Base-by-base conservation (phyloP, 2,888 invertebrate species). In the Actias luna region DNA sequence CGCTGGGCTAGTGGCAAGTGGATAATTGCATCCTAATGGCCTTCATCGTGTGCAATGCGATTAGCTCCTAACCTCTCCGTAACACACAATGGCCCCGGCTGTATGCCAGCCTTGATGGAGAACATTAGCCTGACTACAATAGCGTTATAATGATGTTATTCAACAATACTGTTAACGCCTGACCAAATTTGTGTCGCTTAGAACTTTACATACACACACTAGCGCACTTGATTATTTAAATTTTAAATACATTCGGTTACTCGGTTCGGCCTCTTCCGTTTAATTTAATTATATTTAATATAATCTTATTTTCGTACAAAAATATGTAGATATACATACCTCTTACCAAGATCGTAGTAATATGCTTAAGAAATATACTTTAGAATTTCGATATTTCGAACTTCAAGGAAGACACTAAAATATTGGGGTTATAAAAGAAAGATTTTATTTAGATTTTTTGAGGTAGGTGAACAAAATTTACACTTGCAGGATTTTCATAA, bases 1-100 rank as follows among this genome's bases (percentile, higher is more conserved):
- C 64, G 66, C 65, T 66, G 70, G 63, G 62, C 35, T 66, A 65
- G 72, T 68, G 70, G 66, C 71, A 69, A 75, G 69, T 73, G 72
- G 70, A 70, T 77, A 77, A 77, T 77, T 74, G 71, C 70, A 68
- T 67, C 71, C 60, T 75, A 73, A 75, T 72, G 65, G 70, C 67
- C 67, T 66, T 68, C 67, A 66, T 68, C 69, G 68, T 58, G 67
- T 66, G 55, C 74, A 74, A 79, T 74, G 68, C 69, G 74, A 79
- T 81, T 81, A 81, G 69, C 72, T 64, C 66, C 65, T 69, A 75
- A 69, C 74, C 70, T 73, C 73, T 64, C 67, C 62, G 66, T 73
- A 68, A 73, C 66, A 75, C 73, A 73, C 68, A 67, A 70, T 69
- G 67, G 64, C 71, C 69, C 27, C 35, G 36, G 61, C 58, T 67